Evolutionary conservation across 2,888 invertebrate species (phyloP), one percentile per base, ranked within the genome.

Genomic region (Drosophila anomelani): DNA sequence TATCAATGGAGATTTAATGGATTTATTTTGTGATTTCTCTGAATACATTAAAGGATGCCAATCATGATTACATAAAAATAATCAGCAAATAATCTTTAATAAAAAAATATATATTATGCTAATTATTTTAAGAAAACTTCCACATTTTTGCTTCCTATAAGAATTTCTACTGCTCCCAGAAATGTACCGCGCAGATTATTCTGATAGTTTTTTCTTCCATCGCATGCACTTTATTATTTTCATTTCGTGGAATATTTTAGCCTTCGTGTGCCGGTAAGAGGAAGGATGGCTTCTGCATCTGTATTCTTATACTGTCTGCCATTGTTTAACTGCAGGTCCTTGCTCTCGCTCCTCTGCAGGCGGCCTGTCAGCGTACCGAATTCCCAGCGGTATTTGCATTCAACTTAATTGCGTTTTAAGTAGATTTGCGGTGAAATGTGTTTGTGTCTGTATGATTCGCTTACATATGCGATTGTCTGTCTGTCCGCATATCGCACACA

Each of bases 401-500:
- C 82, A 88, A 89, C 89, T 88, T 85, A 89, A 85, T 89, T 85
- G 90, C 79, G 77, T 88, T 88, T 89, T 89, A 85, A 89, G 90
- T 85, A 86, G 87, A 89, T 85, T 89, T 85, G 86, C 76, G 76
- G 88, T 76, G 74, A 75, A 83, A 78, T 83, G 63, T 73, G 58
- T 74, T 49, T 64, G 55, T 64, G 51, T 60, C 36, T 44, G 57
- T 39, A 20, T 20, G 38, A 38, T 51, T 26, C 44, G 43, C 55
- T 47, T 59, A 53, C 38, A 58, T 49, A 17, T 67, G 46, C 67
- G 47, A 47, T 39, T 68, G 39, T 68, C 67, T 29, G 56, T 26
- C 69, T 29, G 56, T 34, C 69, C 10, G 46, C 46, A 39, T 34
- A 53, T 17, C 53, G 13, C 10, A 13, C 29, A 53, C n/a, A 54